These are phyloP conservation scores for Aurelia aurita DNA, from an alignment of 30 jellyfish, hydroid and myxozoan species.

Conservation along the genomic window DNA sequence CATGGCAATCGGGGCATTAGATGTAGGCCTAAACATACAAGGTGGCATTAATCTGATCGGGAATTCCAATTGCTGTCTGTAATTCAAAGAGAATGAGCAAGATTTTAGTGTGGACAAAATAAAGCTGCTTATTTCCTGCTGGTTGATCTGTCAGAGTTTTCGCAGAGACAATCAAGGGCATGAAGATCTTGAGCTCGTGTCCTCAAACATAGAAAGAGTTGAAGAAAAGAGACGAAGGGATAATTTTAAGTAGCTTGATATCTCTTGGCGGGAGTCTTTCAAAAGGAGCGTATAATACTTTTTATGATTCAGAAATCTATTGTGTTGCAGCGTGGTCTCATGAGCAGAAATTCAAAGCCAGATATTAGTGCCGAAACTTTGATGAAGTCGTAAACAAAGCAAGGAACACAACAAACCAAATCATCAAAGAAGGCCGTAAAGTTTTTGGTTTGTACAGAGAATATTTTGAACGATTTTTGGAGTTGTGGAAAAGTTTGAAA, in stretches of 20 bases:
- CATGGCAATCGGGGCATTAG: constrained; percentile 12
- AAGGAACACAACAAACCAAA: constrained; percentile 19
- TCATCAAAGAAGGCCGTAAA: constrained; percentile 60
- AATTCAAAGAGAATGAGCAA: neutral
- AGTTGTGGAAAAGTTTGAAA: too few species aligned
- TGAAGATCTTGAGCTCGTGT: constrained; percentile 7
- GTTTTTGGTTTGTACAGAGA: neutral
- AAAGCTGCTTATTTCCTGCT: constrained; percentile 20
- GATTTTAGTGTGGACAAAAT: neutral
- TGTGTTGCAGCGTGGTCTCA: constrained; percentile 62
- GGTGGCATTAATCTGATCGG: neutral
- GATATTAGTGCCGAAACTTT: constrained; percentile 55
- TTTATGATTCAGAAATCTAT: constrained; percentile 60
- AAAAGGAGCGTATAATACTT: constrained; percentile 50
- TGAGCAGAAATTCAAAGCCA: constrained; percentile 35
- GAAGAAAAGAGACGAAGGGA: constrained; percentile 2
- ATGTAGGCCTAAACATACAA: neutral
- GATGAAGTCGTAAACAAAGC: constrained; percentile 58
- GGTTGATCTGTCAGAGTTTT: constrained; percentile 29
- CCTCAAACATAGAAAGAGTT: constrained; percentile 2
- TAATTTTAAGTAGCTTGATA: constrained; percentile 19
- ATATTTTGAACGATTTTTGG: too few species aligned
- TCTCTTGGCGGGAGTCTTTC: constrained; percentile 46
- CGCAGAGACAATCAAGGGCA: constrained; percentile 21
- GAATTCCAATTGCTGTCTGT: constrained; percentile 29